Base-by-base conservation (phyloP, 2,113 vertebrate species). In the Python bivittatus region DNA sequence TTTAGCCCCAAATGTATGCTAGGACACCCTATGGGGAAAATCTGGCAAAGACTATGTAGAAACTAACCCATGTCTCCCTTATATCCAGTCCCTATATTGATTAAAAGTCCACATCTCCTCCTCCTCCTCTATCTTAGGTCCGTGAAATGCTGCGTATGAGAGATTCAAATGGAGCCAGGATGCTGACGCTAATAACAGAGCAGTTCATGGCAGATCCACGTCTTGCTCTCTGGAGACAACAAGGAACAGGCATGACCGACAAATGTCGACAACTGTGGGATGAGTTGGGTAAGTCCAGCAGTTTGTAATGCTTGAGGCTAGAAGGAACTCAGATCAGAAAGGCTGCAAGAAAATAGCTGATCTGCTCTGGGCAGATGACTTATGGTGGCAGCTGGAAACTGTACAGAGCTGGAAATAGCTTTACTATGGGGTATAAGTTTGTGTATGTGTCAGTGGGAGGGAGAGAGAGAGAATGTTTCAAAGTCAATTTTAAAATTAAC, bases 181-280 rank as follows among this genome's bases (percentile, higher is more conserved):
- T 99, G 99, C 98, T 99, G 95, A 99, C 99, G 0, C 89, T 99
- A 94, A 99, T 99, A 95, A 99, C 99, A 0, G 99, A 99, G 92
- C 99, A 99, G 97, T 99, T 99, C 92, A 99, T 99, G 99, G 99
- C 99, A 0, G 99, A 99, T 93, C 99, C 99, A 23, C 98, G 99
- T 20, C 98, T 99, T 95, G 98, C 99, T 29, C 98, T 99, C 91
- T 99, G 99, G 99, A 98, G 99, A 94, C 99, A 99, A 95, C 99
- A 99, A 97, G 99, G 99, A 85, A 99, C 99, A 0, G 99, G 99
- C 96, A 99, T 99, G 98, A 99, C 99, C 0, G 99, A 99, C 97
- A 99, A 99, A 95, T 99, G 99, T 95, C 97, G 99, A 93, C 99
- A 99, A 97, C 99, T 99, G 64, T 99, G 99, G 99, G 99, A 99